phyloP scores from a whole-genome alignment of 1,140 invertebrate genomes.

The Phenacoccus solenopsis region DNA sequence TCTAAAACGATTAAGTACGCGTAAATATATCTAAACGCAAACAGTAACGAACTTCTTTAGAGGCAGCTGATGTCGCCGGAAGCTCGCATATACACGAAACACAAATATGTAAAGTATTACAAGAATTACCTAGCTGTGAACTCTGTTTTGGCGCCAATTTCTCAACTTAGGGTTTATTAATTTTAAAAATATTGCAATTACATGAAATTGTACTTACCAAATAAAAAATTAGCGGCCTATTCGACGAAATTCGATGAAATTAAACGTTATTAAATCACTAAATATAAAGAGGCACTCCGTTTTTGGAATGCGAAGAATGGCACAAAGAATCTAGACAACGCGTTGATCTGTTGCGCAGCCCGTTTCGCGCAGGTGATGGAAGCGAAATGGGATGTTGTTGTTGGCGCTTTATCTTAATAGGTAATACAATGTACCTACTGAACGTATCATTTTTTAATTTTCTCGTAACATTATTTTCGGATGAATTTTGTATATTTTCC shows the following conservation, averaged over 20 bases:
- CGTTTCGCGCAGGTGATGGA: conserved; percentile 9
- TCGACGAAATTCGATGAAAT: conserved; percentile 40
- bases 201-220: conserved; percentile 32
- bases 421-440: conserved; percentile 6
- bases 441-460: too few relatives aligned
- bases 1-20: conserved; percentile 4
- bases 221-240: conserved; percentile 43
- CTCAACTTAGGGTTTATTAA: conserved; percentile 20
- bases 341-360: conserved; percentile 58
- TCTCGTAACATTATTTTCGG: too few relatives aligned
- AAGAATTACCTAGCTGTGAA: conserved; percentile 59
- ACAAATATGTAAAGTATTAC: conserved; percentile 58
- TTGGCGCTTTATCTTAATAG: conserved; percentile 13
- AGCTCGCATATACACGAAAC: conserved; percentile 15
- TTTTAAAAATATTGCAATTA: conserved; percentile 24
- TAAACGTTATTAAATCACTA: conserved; percentile 54
- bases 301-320: conserved; percentile 87
- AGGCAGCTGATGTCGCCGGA: conserved; percentile 16
- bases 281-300: conserved; percentile 65
- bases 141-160: conserved; percentile 46
- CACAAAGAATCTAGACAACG: conserved; percentile 90
- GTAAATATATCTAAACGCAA: conserved; percentile 10
- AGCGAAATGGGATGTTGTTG: conserved; percentile 16
- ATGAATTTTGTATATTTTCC: too few relatives aligned
- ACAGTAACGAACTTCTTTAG: conserved; percentile 16